Base-by-base conservation (phyloP, 2,888 invertebrate species). In the Selenia dentaria region DNA sequence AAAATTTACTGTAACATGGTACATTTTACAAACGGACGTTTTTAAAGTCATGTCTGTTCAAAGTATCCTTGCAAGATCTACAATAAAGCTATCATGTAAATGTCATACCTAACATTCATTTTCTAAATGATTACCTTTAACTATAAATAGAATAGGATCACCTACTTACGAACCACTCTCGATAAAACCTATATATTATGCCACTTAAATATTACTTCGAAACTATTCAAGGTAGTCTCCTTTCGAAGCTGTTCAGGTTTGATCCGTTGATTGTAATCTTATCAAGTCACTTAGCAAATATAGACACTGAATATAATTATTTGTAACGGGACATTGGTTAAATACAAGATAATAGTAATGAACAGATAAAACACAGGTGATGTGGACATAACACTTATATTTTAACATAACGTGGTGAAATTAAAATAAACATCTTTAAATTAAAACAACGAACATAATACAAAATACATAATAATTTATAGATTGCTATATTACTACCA, bases 391-490 rank as follows among this genome's bases (percentile, higher is more conserved):
- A 90, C 88, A 87, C 84, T 85, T 88, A 83, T 88, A 87, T 85
- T 89, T 77, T 78, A 85, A 88, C 78, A 82, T 88, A 89, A 89
- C 87, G 74, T 82, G 79, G 80, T 84, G 82, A 79, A 82, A 77
- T 81, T 83, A 83, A 81, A 88, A 89, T 89, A 89, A 90, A 90
- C 80, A 83, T 87, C 82, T 87, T 86, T 83, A 88, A 89, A 88
- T 84, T 83, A 90, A 87, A 87, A 87, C 86, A 89, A 89, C 80
- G 74, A 83, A 84, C 71, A 71, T 76, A 80, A 80, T 79, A 81
- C 72, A 76, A 70, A 76, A 70, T 67, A 67, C 61, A 55, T 51
- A 55, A 50, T 51, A 39, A 55, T 52, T 41, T 16, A 9, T 29
- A n/a, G n/a, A n/a, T n/a, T n/a, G n/a, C n/a, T n/a, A n/a, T n/a